Base-by-base conservation (phyloP, 2,113 vertebrate genomes). In the Gnathonemus longibarbis region DNA sequence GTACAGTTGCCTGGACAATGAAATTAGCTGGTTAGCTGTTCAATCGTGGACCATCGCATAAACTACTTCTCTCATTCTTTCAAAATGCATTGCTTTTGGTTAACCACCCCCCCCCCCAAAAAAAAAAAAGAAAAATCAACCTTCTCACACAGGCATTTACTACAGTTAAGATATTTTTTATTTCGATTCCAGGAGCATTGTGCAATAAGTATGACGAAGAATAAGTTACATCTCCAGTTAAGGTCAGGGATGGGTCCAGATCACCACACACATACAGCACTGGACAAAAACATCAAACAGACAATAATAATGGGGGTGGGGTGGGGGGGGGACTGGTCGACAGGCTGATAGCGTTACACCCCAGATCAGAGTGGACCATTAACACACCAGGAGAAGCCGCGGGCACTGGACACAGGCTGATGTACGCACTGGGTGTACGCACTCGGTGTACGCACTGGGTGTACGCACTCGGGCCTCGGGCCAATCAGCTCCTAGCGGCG, bases 401-500 rank as follows among this genome's bases (percentile, higher is more conserved):
- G 15, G 49, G 45, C 27, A 17, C 3, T 50, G 80, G 9, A 19
- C 62, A 13, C 62, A 11, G 62, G 15, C 42, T 27, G 35, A 5
- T 17, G 39, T 6, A 45, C 35, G 9, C 7, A 48, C 46, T 10
- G 9, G 46, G 46, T 27, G 17, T 15, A 39, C 50, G 1, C 77
- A 45, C 35, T 10, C 1, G 46, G 46, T 17, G 39, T 6, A 45
- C 35, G 10, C 21, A 5, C 45, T 0, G 19, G 48, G 35, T 17
- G 39, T 6, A 45, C 35, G 10, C 21, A 15, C 45, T 0, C 39
- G 48, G 7, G 1, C 42, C 35, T 4, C 13, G 21, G 87, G 24
- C 17, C 3, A 88, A 92, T 96, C 93, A 96, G 94, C 95, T 96
- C 35, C 96, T 92, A 52, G 95, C 92, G 1, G 95, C 94, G 27